A percentile compares a stretch with the other conserved stretches of the same genome.
Conservation (phyloP, 2,888 invertebrate species). For the Tridacna gigas region DNA sequence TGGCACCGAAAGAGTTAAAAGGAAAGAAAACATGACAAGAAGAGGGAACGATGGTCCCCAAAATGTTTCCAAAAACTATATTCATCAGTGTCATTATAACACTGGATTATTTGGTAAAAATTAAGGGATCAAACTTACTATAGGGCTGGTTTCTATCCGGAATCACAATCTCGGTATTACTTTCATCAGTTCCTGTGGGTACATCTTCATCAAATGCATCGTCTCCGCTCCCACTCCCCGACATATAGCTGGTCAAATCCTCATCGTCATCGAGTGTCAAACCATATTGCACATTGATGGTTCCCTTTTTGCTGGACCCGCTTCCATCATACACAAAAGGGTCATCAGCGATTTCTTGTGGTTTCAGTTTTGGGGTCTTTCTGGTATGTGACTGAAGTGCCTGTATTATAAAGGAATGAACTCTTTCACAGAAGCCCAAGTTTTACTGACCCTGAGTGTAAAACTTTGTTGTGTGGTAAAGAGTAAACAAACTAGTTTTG, state of each 20-base stretch:
- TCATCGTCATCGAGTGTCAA: slow-evolving; percentile 60
- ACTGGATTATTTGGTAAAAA: not conserved
- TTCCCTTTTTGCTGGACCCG: slow-evolving; percentile 37
- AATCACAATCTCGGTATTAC: slow-evolving; percentile 18
- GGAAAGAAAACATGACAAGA: too few species aligned
- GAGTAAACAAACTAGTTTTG: too few species aligned
- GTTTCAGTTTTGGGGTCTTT: slow-evolving; percentile 42
- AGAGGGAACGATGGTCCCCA: too few species aligned
- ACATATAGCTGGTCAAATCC: slow-evolving; percentile 37
- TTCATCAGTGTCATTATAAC: too few species aligned
- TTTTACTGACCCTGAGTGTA: too few species aligned
- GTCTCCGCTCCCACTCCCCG: slow-evolving; percentile 56
- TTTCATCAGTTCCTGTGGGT: not conserved
- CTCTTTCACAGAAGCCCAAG: too few species aligned
- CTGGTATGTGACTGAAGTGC: slow-evolving; percentile 36
- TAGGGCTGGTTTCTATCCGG: slow-evolving; percentile 4
- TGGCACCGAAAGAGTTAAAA: too few species aligned
- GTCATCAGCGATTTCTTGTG: slow-evolving; percentile 55
- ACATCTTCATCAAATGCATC: slow-evolving; percentile 24
- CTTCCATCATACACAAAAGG: slow-evolving; percentile 47
- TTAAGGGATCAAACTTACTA: not conserved
- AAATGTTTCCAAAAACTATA: too few species aligned
- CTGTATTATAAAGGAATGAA: not conserved
- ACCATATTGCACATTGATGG: slow-evolving; percentile 42
- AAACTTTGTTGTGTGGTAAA: too few species aligned